These are phyloP conservation scores for Pollicipes pollicipes DNA, from an alignment of 1,140 invertebrate species.

Conservation along the genomic window DNA sequence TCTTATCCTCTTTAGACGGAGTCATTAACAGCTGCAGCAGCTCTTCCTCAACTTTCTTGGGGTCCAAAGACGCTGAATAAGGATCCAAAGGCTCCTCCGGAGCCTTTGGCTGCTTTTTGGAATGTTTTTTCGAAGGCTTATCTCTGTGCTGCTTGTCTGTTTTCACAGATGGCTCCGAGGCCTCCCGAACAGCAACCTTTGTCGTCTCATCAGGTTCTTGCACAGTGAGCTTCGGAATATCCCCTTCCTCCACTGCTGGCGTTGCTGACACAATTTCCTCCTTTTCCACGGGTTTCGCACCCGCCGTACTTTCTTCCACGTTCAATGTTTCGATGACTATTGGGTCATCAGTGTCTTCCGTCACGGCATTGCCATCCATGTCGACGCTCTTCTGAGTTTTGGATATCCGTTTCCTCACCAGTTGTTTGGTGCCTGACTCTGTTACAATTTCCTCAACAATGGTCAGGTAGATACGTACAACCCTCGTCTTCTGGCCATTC, in stretches of 20 bases:
- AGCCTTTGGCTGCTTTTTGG: neutral
- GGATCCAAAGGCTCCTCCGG: neutral
- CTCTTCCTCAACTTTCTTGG: neutral
- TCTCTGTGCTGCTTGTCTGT: neutral
- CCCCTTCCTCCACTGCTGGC: neutral
- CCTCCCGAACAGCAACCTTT: too few species aligned
- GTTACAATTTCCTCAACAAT: neutral
- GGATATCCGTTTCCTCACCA: neutral
- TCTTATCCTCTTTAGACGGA: neutral
- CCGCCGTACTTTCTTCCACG: too few species aligned
- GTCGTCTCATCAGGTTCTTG: neutral
- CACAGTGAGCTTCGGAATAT: neutral
- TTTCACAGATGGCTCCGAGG: too few species aligned
- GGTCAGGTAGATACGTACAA: neutral
- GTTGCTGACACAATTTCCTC: neutral
- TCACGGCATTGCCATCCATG: neutral
- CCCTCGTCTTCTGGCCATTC: neutral
- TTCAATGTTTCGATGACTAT: neutral
- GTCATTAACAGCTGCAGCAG: neutral
- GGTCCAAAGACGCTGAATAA: neutral
- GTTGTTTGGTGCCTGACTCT: neutral
- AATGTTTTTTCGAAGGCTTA: neutral
- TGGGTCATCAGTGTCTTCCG: neutral
- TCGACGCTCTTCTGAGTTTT: neutral
- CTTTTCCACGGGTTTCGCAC: too few species aligned